Conservation (phyloP, 2,797 vertebrate genomes). For the Myotis vivesi region DNA sequence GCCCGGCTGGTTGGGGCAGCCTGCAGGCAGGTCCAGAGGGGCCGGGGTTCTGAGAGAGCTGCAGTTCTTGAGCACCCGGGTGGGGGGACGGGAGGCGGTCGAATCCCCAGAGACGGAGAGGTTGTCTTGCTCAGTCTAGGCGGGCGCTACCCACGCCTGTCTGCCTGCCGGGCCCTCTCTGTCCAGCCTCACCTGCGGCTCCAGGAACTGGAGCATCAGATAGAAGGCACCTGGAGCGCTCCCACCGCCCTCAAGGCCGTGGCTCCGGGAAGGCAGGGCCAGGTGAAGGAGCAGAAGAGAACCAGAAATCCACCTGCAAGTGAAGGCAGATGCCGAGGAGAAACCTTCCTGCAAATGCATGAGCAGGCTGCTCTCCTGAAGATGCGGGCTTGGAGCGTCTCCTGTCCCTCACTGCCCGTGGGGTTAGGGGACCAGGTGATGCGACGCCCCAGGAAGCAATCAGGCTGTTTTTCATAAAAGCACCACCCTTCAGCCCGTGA, state of each 20-base stretch:
- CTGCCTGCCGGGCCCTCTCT: neutral
- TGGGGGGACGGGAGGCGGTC: too few relatives aligned
- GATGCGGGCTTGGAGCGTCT: neutral
- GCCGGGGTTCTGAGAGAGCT: fast-evolving
- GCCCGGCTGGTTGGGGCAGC: fast-evolving
- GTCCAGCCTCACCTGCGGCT: neutral
- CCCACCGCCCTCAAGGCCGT: neutral
- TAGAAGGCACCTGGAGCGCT: neutral
- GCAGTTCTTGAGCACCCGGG: neutral
- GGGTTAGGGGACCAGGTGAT: neutral
- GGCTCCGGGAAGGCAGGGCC: neutral
- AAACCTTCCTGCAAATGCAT: fast-evolving
- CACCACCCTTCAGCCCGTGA: fast-evolving
- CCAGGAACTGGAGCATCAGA: neutral
- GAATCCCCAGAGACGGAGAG: neutral
- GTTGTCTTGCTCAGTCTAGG: neutral
- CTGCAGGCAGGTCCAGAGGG: neutral
- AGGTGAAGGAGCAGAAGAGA: neutral
- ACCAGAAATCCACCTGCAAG: neutral
- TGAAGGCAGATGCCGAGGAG: neutral
- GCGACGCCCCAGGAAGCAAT: fast-evolving
- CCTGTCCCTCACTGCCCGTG: neutral
- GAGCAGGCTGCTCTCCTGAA: neutral
- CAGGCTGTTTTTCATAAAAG: neutral
- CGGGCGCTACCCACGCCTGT: fast-evolving